These are phyloP conservation scores for Fregetta grallaria DNA, from an alignment of 2,113 vertebrate species.

Conservation along the genomic window DNA sequence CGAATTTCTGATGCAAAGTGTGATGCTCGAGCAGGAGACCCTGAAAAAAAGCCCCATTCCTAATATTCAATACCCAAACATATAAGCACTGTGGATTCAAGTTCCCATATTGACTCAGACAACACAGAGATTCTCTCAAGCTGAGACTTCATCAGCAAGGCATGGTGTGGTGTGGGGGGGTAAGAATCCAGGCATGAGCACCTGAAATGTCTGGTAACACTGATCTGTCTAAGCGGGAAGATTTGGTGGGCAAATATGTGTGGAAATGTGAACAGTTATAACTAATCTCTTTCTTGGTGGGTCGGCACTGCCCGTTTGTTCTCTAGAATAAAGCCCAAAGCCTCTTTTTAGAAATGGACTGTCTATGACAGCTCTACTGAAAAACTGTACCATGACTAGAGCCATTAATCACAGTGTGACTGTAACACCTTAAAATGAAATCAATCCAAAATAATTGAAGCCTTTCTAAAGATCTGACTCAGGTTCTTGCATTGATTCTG, in stretches of 20 bases:
- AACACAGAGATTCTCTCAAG: not conserved
- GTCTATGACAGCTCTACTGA: not conserved
- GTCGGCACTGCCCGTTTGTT: not conserved
- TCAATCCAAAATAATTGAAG: slow-evolving; percentile 40
- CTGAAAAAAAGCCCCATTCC: not conserved
- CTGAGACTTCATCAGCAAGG: not conserved
- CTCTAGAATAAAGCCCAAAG: not conserved
- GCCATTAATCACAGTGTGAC: slow-evolving; percentile 18
- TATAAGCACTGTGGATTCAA: not conserved
- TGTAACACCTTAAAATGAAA: slow-evolving; percentile 8
- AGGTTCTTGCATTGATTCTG: not conserved
- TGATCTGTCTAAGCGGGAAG: not conserved
- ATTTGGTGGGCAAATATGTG: not conserved
- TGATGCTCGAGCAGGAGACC: not conserved
- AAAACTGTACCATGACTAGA: not conserved
- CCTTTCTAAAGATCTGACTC: slow-evolving; percentile 27
- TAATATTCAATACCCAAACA: not conserved
- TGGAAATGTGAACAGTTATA: not conserved
- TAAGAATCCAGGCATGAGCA: not conserved
- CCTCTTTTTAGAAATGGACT: not conserved
- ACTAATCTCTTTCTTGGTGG: not conserved
- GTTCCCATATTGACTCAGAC: not conserved
- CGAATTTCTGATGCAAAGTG: not conserved
- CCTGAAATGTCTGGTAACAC: not conserved
- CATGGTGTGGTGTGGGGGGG: not conserved